phyloP scores from a whole-genome alignment of 2,113 vertebrate species.

The Rattus rattus region DNA sequence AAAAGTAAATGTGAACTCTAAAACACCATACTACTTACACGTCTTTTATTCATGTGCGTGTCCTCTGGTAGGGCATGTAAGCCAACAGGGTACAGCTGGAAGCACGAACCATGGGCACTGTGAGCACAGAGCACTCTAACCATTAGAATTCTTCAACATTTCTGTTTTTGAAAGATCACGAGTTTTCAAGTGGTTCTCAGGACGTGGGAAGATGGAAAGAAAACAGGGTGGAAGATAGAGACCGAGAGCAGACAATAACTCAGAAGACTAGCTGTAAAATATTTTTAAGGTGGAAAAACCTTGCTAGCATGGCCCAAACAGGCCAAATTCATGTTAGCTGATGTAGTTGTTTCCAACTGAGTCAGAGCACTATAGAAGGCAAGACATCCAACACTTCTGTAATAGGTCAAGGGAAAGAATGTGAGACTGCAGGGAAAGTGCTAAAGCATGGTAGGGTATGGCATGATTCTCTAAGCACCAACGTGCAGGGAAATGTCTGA shows the following conservation, averaged over 20 bases:
- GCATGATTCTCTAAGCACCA: neutral
- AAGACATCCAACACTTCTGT: conserved; percentile 57
- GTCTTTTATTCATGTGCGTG: neutral
- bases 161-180: neutral
- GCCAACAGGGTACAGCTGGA: conserved; percentile 45
- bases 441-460: too few relatives aligned
- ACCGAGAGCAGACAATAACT: conserved; percentile 53
- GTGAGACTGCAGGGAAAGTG: neutral
- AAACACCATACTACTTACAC: neutral
- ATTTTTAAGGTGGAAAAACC: conserved; percentile 72
- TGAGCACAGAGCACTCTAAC: neutral
- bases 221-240: conserved; percentile 54
- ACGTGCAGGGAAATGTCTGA: neutral
- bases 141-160: conserved; percentile 50
- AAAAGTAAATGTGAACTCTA: neutral
- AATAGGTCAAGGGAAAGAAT: conserved; percentile 71
- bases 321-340: conserved; percentile 68
- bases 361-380: conserved; percentile 62
- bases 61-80: neutral
- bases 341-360: conserved; percentile 67
- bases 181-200: conserved; percentile 63
- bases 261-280: conserved; percentile 61
- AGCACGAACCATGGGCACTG: neutral
- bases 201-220: conserved; percentile 56
- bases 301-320: conserved; percentile 21